These are phyloP conservation scores for Scartelaos histophorus DNA, from an alignment of 2,113 vertebrate genomes.

Conservation along the genomic window DNA sequence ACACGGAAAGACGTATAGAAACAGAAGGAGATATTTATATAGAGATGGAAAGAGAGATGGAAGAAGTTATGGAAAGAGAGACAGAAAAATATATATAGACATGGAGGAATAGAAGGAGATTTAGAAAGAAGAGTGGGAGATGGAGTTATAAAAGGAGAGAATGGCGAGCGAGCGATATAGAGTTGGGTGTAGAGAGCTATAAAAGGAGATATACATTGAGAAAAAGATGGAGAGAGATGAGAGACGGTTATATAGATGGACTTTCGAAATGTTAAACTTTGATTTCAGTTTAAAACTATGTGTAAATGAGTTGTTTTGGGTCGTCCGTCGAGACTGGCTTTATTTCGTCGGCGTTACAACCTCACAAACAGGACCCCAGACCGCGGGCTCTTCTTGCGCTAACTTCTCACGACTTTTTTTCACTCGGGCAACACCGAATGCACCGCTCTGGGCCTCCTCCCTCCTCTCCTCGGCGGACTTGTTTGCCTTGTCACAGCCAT, in stretches of 20 bases:
- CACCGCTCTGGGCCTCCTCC: conserved; percentile 7
- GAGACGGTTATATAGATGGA: neutral
- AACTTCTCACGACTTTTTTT: neutral
- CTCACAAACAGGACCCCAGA: neutral
- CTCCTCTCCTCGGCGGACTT: conserved; percentile 36
- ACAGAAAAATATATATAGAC: too few species aligned
- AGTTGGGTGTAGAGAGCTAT: too few species aligned
- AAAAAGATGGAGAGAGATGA: too few species aligned
- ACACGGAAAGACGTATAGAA: too few species aligned
- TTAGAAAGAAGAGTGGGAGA: too few species aligned
- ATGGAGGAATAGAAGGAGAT: too few species aligned
- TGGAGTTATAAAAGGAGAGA: too few species aligned
- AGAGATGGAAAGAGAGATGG: too few species aligned
- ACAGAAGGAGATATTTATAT: too few species aligned
- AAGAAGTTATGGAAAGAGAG: too few species aligned
- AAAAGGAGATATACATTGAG: too few species aligned
- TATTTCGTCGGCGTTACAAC: neutral
- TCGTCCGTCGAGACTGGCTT: neutral
- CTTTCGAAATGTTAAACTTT: neutral
- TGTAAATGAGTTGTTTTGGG: neutral
- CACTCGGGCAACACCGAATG: conserved; percentile 14
- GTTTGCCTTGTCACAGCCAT: conserved; percentile 64
- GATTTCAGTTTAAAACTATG: neutral
- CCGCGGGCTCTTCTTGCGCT: neutral
- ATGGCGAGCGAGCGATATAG: too few species aligned